phyloP scores from a whole-genome alignment of 1,140 invertebrate genomes.

The Halyomorpha halys region DNA sequence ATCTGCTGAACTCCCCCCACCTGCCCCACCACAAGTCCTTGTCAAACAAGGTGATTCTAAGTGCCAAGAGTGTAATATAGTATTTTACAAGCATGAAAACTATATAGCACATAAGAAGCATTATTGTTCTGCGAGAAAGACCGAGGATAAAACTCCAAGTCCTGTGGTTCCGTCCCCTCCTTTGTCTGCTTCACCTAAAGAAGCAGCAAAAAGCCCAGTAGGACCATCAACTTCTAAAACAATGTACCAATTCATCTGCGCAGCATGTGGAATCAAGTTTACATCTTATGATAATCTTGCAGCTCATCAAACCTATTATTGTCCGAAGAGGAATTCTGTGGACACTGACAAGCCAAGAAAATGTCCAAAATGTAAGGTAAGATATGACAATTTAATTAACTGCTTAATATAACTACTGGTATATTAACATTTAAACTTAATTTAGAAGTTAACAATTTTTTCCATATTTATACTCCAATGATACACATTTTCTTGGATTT shows the following conservation, averaged over 20 bases:
- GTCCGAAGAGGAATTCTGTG: constrained; percentile 52
- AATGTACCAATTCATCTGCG: constrained; percentile 70
- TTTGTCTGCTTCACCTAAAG: constrained; percentile 27
- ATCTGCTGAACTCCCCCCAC: constrained; percentile 36
- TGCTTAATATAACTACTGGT: background rate
- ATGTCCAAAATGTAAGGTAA: constrained; percentile 40
- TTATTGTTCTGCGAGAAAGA: constrained; percentile 71
- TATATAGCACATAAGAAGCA: constrained; percentile 88
- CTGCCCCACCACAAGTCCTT: constrained; percentile 50
- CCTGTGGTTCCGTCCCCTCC: constrained; percentile 27
- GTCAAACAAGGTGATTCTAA: constrained; percentile 77
- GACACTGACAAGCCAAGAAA: constrained; percentile 30
- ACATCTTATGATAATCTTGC: constrained; percentile 84
- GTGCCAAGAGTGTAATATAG: constrained; percentile 93
- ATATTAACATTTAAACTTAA: too few relatives aligned
- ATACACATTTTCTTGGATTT: too few relatives aligned
- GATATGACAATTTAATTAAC: background rate
- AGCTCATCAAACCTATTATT: constrained; percentile 90
- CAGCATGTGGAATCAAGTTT: constrained; percentile 89
- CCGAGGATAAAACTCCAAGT: constrained; percentile 33
- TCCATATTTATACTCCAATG: too few relatives aligned
- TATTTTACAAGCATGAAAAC: constrained; percentile 92
- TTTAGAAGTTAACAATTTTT: too few relatives aligned
- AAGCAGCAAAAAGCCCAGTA: constrained; percentile 25
- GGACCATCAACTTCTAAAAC: constrained; percentile 27